A percentile compares a stretch with the other conserved stretches of the same genome.
Evolutionary conservation across 2,797 vertebrate species (phyloP).

Genomic region (Pristis pectinata): DNA sequence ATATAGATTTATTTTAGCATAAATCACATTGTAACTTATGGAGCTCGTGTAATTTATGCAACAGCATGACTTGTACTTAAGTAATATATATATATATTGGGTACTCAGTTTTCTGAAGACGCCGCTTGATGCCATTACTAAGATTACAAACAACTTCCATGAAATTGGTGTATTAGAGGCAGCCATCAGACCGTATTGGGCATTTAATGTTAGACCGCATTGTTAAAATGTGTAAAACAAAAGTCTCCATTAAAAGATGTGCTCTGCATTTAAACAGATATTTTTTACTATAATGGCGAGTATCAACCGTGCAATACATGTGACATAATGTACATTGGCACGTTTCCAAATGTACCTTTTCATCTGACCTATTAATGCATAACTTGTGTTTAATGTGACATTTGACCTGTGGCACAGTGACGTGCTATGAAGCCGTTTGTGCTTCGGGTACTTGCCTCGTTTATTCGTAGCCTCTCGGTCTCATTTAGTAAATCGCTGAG

Average conservation of each 20-base stretch:
- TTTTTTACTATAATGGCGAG: not conserved
- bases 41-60: not conserved
- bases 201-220: not conserved
- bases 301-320: not conserved
- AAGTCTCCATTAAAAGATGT: not conserved
- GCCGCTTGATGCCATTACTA: not conserved
- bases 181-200: not conserved
- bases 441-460: not conserved
- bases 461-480: too few relatives aligned
- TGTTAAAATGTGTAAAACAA: not conserved
- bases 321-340: slow-evolving; percentile 1
- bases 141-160: too few relatives aligned
- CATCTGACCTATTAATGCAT: slow-evolving; percentile 37
- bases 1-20: not conserved
- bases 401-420: slow-evolving; percentile 28
- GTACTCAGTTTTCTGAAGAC: not conserved
- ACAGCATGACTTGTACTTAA: not conserved
- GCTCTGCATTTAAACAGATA: not conserved
- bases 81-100: not conserved
- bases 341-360: slow-evolving; percentile 12
- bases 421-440: not conserved
- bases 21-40: not conserved
- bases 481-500: not conserved
- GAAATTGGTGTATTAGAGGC: too few relatives aligned
- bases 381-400: slow-evolving; percentile 35